phyloP scores from a whole-genome alignment of 2,113 vertebrate species.

The Platanista minor region DNA sequence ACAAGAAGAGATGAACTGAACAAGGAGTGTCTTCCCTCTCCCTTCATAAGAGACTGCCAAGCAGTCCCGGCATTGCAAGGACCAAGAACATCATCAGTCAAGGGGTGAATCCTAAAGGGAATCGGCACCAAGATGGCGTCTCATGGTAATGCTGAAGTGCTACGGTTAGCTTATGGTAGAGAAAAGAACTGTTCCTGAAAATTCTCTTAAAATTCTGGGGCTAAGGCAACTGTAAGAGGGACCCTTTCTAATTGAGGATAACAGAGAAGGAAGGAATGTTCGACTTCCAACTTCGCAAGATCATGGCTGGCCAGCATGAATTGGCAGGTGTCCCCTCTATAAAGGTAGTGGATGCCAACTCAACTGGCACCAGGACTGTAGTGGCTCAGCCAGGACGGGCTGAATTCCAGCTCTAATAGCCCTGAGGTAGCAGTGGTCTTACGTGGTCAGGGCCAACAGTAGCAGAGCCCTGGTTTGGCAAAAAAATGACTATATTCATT shows the following conservation, averaged over 20 bases:
- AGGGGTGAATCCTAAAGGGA: not conserved
- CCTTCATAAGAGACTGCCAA: not conserved
- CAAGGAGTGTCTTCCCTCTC: not conserved
- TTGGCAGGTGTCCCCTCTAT: not conserved
- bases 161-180: not conserved
- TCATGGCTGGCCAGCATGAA: not conserved
- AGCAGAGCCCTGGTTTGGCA: not conserved
- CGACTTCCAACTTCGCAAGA: not conserved
- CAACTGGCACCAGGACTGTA: not conserved
- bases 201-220: not conserved
- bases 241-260: not conserved
- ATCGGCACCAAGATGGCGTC: not conserved
- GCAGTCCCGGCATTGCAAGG: not conserved
- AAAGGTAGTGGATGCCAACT: not conserved
- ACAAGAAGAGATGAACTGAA: not conserved
- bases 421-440: not conserved
- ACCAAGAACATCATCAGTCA: not conserved
- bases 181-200: not conserved
- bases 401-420: not conserved
- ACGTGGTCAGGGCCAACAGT: not conserved
- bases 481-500: not conserved
- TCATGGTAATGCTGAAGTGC: not conserved
- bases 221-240: not conserved
- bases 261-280: not conserved
- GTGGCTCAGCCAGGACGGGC: not conserved